Percentiles rank a stretch among this genome's conserved stretches.
Evolutionary conservation across 2,888 invertebrate genomes (phyloP).

Genomic region (Eupithecia dodoneata): DNA sequence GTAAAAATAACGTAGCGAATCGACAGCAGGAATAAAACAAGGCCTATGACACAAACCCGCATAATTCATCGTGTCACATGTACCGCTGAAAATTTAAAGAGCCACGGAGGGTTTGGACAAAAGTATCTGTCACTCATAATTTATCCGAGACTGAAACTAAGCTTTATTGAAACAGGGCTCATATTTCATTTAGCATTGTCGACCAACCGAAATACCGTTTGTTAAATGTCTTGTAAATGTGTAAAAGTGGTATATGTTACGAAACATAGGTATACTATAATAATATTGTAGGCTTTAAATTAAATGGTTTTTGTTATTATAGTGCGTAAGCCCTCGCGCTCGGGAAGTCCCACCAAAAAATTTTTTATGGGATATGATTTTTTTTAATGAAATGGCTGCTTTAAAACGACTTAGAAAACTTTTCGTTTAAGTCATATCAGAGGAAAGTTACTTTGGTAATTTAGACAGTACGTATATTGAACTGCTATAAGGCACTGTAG

Average conservation of each 20-base stretch:
- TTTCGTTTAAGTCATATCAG: background rate
- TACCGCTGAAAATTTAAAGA: constrained; percentile 45
- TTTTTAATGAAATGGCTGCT: too few species aligned
- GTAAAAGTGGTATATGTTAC: too few species aligned
- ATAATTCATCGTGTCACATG: constrained; percentile 53
- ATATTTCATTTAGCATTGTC: constrained; percentile 11
- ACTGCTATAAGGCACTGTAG: background rate
- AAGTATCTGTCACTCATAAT: constrained; percentile 40
- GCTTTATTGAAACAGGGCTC: constrained; percentile 30
- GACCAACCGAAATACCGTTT: background rate
- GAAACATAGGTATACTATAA: too few species aligned
- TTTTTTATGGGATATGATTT: too few species aligned
- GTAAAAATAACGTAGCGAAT: constrained; percentile 64
- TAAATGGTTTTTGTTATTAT: too few species aligned
- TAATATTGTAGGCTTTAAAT: background rate
- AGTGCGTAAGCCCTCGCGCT: too few species aligned
- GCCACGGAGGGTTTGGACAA: constrained; percentile 36
- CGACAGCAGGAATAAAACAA: constrained; percentile 59
- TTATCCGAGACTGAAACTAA: constrained; percentile 32
- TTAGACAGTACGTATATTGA: background rate
- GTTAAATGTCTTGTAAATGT: background rate
- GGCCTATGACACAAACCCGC: constrained; percentile 46
- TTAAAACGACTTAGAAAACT: background rate
- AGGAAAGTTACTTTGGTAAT: background rate
- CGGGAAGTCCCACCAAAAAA: too few species aligned